Evolutionary conservation across 2,797 vertebrate genomes (phyloP).

Genomic region (Enteromius unitaeniatus): DNA sequence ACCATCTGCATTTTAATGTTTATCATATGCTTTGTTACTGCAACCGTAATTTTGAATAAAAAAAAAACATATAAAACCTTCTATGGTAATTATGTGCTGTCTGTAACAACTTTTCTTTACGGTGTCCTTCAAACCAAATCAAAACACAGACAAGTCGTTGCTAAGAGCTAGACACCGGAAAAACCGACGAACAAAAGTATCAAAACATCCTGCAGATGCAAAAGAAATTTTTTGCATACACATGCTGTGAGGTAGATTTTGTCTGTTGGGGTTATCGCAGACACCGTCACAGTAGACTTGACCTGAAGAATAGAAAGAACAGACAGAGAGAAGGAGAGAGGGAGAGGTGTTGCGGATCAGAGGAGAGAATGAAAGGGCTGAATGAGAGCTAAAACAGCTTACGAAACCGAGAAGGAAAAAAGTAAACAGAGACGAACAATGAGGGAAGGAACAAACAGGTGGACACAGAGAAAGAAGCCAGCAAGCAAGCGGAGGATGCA

Average conservation of each 20-base stretch:
- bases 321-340: constrained; percentile 31
- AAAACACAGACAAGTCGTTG: constrained; percentile 31
- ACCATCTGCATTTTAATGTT: background rate
- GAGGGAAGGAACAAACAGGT: constrained; percentile 55
- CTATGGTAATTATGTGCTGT: background rate
- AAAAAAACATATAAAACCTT: background rate
- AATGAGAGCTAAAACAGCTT: constrained; percentile 50
- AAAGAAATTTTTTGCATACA: constrained; percentile 49
- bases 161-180: constrained; percentile 34
- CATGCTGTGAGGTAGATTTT: constrained; percentile 72
- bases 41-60: background rate
- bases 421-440: constrained; percentile 56
- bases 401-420: constrained; percentile 9
- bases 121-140: background rate
- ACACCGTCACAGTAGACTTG: constrained; percentile 73
- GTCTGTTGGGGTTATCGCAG: constrained; percentile 73
- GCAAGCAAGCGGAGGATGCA: background rate
- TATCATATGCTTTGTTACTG: background rate
- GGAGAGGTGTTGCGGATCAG: constrained; percentile 28
- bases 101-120: background rate
- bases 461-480: constrained; percentile 40
- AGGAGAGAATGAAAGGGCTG: constrained; percentile 22
- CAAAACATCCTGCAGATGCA: constrained; percentile 45
- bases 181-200: constrained; percentile 39
- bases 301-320: constrained; percentile 66